Percentiles rank a stretch among this genome's conserved stretches.
phyloP scores from a whole-genome alignment of 2,113 vertebrate genomes.

The Alouatta palliata region DNA sequence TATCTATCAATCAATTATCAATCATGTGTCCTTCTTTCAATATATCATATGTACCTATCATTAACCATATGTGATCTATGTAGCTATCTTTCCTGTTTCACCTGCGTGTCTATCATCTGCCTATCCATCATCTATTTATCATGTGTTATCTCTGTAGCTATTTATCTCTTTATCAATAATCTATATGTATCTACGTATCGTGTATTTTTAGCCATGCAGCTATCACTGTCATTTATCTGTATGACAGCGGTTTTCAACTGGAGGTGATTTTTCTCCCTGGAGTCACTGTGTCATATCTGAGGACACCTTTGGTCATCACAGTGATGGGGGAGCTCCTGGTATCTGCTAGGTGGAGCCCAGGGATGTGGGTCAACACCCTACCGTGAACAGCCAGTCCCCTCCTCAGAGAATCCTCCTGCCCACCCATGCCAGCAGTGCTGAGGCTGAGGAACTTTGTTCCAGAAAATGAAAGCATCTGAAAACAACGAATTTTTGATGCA shows the following conservation, averaged over 20 bases:
- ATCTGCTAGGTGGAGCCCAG: background rate
- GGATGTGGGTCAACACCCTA: background rate
- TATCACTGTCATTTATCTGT: background rate
- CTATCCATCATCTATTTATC: no score
- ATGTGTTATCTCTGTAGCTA: no score
- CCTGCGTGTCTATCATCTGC: no score
- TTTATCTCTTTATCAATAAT: no score
- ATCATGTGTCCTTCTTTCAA: background rate
- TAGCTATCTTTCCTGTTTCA: no score
- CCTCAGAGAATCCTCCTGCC: background rate
- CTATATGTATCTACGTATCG: background rate
- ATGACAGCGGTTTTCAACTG: background rate
- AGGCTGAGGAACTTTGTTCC: background rate
- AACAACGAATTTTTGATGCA: background rate
- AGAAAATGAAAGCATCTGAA: background rate
- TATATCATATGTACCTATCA: background rate
- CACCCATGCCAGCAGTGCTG: background rate
- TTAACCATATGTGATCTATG: background rate
- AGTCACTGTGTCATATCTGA: rapidly evolving
- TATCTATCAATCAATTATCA: no score
- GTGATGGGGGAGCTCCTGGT: rapidly evolving
- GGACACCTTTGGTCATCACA: background rate
- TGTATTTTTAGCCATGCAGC: no score
- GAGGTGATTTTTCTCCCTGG: no score
- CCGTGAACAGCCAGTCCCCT: rapidly evolving